Base-by-base conservation (phyloP, 2,888 invertebrate genomes). In the Philonicus albiceps region DNA sequence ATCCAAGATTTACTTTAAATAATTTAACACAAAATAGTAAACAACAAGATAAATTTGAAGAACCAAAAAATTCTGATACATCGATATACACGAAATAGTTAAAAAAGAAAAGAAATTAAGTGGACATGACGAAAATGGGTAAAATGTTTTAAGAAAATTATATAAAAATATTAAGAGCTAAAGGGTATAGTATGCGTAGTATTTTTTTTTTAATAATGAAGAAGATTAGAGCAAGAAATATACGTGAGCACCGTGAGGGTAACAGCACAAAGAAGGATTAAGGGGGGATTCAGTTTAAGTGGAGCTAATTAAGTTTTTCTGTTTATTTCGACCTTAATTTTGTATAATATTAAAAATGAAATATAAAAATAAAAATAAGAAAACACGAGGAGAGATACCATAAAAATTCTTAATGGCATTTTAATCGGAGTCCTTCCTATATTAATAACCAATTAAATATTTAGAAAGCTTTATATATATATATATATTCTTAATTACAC, bases 381-480 rank as follows among this genome's bases (percentile, higher is more conserved):
- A 55, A 55, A 64, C 49, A 83, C 27, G 22, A 11, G n/a, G 31
- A 34, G 16, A 83, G n/a, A 49, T 31, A 55, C 30, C 3, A 64
- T 64, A 64, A 22, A 64, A 64, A 64, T 22, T 34, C 30, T 80
- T 80, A 30, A 80, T 53, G 49, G 53, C 80, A 31, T 53, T 86
- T 84, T 19, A 85, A 81, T 78, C 72, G 55, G 83, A 78, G 37
- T 87, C 88, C 88, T 88, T 89, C 88, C 89, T 88, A 75, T 87
- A 89, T 89, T 89, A 89, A 89, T 89, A 89, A 89, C 89, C 89
- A 89, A 89, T 89, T 89, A 88, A 88, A 87, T 88, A 87, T 86
- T 73, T 84, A 73, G 19, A 72, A 40, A 22, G 22, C 31, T 84
- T 84, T 72, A 84, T 37, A 55, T 31, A 81, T 22, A 30, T 30